These are phyloP conservation scores for Tipula unca DNA, from an alignment of 2,888 invertebrate species.

Conservation along the genomic window DNA sequence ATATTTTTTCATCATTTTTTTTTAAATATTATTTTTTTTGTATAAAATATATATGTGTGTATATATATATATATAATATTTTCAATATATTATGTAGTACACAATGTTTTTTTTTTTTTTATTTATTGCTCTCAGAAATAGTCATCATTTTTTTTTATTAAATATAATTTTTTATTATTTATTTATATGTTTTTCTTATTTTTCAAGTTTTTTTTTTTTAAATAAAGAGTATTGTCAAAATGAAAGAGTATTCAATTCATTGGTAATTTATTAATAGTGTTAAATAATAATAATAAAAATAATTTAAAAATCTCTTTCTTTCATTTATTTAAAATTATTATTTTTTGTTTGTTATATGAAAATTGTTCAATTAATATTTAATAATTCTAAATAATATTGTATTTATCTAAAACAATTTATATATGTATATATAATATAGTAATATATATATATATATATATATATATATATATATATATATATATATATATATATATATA, in stretches of 20 bases:
- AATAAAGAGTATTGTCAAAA: conserved; percentile 19
- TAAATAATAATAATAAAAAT: not conserved
- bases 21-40: not conserved
- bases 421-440: not conserved
- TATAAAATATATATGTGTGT: conserved; percentile 14
- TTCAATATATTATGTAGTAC: not conserved
- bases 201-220: not conserved
- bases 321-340: not conserved
- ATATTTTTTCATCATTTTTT: not conserved
- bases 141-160: conserved; percentile 15
- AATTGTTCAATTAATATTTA: conserved; percentile 8
- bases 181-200: conserved; percentile 3
- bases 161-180: conserved; percentile 18
- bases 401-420: not conserved
- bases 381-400: not conserved
- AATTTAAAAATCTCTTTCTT: not conserved
- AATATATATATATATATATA: not conserved
- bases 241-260: conserved; percentile 1
- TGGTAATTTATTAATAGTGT: not conserved
- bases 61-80: not conserved
- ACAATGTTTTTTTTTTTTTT: not conserved
- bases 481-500: not conserved
- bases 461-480: not conserved
- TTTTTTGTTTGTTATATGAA: not conserved
- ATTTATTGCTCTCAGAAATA: conserved; percentile 20